phyloP scores from a whole-genome alignment of 2,888 invertebrate species.

The Tribolium freemani region DNA sequence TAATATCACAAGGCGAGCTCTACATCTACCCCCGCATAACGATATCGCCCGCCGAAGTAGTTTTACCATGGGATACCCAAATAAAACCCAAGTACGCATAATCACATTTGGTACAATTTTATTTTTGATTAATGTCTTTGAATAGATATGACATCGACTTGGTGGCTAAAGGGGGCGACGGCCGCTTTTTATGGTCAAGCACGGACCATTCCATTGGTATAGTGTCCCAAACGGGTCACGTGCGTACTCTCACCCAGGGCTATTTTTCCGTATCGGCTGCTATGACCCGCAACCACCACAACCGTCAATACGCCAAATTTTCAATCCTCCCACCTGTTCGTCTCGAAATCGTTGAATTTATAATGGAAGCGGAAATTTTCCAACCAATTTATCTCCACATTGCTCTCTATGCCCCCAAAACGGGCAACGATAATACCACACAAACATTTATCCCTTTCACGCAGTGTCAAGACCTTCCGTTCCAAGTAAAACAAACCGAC shows the following conservation, averaged over 20 bases:
- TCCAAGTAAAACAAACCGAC: slow-evolving; percentile 75
- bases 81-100: slow-evolving; percentile 69
- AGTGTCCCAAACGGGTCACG: slow-evolving; percentile 72
- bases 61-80: slow-evolving; percentile 79
- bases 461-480: slow-evolving; percentile 77
- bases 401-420: slow-evolving; percentile 68
- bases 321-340: slow-evolving; percentile 75
- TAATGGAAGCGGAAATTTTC: slow-evolving; percentile 77
- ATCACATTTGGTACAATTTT: not conserved
- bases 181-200: slow-evolving; percentile 82
- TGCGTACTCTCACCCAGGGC: slow-evolving; percentile 74
- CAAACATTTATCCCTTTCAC: slow-evolving; percentile 72
- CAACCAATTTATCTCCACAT: slow-evolving; percentile 67
- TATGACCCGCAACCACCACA: slow-evolving; percentile 75
- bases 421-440: slow-evolving; percentile 62
- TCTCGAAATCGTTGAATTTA: slow-evolving; percentile 77
- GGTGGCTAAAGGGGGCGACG: slow-evolving; percentile 82
- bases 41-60: slow-evolving; percentile 74
- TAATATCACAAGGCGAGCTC: slow-evolving; percentile 72
- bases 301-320: slow-evolving; percentile 69
- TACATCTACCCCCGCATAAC: slow-evolving; percentile 76
- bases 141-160: slow-evolving; percentile 73
- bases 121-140: slow-evolving; percentile 7
- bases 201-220: slow-evolving; percentile 74
- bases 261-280: slow-evolving; percentile 78